A percentile compares a stretch with the other conserved stretches of the same genome.
Conservation (phyloP, 2,113 vertebrate species). For the Butastur rufipennis region DNA sequence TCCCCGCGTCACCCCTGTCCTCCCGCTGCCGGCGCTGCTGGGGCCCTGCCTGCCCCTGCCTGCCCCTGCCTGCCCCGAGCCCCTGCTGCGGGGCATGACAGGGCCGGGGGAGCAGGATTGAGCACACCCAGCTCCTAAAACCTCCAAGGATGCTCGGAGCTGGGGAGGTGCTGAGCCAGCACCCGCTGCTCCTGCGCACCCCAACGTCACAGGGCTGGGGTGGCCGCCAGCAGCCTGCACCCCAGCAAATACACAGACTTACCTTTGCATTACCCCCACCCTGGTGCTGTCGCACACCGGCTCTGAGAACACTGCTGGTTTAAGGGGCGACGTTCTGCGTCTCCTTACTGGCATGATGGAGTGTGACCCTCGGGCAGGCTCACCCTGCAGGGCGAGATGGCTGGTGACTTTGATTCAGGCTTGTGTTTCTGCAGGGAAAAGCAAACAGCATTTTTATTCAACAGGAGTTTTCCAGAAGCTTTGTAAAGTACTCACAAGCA, state of each 20-base stretch:
- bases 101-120: background rate
- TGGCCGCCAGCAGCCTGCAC: background rate
- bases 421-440: background rate
- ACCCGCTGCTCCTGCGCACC: background rate
- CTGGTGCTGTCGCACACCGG: accelerated
- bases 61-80: background rate
- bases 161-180: background rate
- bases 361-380: background rate
- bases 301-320: background rate
- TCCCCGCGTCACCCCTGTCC: accelerated
- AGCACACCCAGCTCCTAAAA: background rate
- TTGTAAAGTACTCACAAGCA: background rate
- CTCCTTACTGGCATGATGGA: accelerated
- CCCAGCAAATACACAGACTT: background rate
- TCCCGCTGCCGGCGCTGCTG: background rate
- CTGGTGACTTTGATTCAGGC: background rate
- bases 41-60: background rate
- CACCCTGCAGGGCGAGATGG: accelerated
- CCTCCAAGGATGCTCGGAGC: background rate
- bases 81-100: accelerated
- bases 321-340: accelerated
- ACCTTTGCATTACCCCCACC: background rate
- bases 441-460: background rate
- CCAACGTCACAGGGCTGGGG: accelerated
- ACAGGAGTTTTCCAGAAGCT: background rate